Evolutionary conservation across 1,140 invertebrate genomes (phyloP).

Genomic region (Drosophila pandora): DNA sequence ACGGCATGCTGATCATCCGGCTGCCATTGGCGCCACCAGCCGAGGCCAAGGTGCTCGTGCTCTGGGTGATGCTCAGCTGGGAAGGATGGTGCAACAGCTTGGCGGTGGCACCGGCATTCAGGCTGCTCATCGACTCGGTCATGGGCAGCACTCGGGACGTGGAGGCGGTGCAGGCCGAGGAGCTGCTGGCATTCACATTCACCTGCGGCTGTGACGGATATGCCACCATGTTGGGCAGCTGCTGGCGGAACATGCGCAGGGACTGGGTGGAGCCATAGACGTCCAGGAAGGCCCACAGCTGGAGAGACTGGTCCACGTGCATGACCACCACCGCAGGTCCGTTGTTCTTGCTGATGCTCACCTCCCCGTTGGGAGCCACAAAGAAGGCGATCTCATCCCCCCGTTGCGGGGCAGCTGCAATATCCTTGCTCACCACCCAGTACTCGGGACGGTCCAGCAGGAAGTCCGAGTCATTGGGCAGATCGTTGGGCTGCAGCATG

Average conservation of each 20-base stretch:
- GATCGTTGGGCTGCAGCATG: constrained; percentile 88
- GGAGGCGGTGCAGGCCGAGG: constrained; percentile 34
- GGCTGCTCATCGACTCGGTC: constrained; percentile 85
- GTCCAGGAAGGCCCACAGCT: constrained; percentile 97
- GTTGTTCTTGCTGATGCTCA: constrained; percentile 95
- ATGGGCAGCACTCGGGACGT: constrained; percentile 65
- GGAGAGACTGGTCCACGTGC: constrained; percentile 95
- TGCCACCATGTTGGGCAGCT: constrained; percentile 78
- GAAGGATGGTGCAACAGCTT: constrained; percentile 75
- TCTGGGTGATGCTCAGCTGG: constrained; percentile 70
- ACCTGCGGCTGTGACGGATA: constrained; percentile 77
- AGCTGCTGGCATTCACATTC: constrained; percentile 36
- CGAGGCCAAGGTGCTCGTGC: constrained; percentile 66
- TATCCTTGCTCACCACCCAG: constrained; percentile 98
- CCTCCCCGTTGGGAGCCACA: constrained; percentile 93
- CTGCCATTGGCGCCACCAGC: constrained; percentile 74
- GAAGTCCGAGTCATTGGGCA: constrained; percentile 97
- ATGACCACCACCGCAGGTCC: constrained; percentile 92
- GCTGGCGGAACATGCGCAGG: constrained; percentile 88
- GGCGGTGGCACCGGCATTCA: constrained; percentile 82
- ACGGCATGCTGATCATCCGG: constrained; percentile 84
- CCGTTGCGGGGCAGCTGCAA: constrained; percentile 91
- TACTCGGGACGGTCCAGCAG: constrained; percentile 97
- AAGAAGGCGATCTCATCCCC: constrained; percentile 97
- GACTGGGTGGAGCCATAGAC: constrained; percentile 97